Evolutionary conservation across 2,797 vertebrate species (phyloP).

Genomic region (Catamblyrhynchus diadema): DNA sequence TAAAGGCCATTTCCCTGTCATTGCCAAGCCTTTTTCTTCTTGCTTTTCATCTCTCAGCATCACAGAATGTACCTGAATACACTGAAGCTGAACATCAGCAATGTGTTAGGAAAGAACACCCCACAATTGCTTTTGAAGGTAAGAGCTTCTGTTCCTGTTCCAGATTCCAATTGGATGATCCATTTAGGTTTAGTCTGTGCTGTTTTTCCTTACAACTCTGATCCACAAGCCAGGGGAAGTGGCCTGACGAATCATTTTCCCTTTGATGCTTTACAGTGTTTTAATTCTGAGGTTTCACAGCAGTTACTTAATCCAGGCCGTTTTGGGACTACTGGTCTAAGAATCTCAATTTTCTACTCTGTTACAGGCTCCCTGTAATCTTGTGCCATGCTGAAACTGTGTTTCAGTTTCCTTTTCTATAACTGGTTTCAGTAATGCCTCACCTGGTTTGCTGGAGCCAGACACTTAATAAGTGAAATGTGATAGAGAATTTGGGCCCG

Average conservation of each 20-base stretch:
- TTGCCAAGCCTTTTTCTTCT: slow-evolving; percentile 80
- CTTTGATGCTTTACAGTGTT: neutral
- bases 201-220: neutral
- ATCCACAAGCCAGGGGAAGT: neutral
- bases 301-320: neutral
- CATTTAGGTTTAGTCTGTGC: slow-evolving; percentile 4
- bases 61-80: slow-evolving; percentile 66
- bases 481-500: neutral
- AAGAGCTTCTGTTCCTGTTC: slow-evolving; percentile 63
- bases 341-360: neutral
- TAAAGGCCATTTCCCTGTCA: slow-evolving; percentile 80
- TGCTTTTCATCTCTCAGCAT: slow-evolving; percentile 79
- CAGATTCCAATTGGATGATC: neutral
- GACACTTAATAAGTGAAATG: neutral
- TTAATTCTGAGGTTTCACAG: slow-evolving; percentile 4
- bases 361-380: neutral
- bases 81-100: slow-evolving; percentile 71
- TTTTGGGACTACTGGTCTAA: neutral
- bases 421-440: neutral
- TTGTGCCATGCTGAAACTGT: neutral
- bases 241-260: neutral
- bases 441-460: neutral
- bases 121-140: slow-evolving; percentile 91
- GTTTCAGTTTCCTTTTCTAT: neutral
- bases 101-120: slow-evolving; percentile 89